Evolutionary conservation across 2,113 vertebrate species (phyloP).

Genomic region (Melanocharis versteri): DNA sequence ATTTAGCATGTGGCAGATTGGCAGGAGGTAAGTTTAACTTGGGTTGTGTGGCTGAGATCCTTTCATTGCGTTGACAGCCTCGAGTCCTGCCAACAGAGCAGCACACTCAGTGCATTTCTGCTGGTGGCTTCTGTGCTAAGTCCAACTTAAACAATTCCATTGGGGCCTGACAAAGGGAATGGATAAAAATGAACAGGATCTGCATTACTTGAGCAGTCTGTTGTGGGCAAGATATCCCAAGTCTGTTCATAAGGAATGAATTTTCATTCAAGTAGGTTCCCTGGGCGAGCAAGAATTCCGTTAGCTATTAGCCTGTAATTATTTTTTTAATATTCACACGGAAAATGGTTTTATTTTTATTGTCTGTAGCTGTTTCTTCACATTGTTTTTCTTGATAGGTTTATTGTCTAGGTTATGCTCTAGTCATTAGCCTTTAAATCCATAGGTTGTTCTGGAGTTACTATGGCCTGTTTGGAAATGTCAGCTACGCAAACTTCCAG

Average conservation of each 20-base stretch:
- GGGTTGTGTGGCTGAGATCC: not conserved
- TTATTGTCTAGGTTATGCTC: not conserved
- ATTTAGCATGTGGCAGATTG: conserved; percentile 26
- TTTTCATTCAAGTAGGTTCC: not conserved
- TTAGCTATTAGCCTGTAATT: not conserved
- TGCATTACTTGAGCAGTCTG: not conserved
- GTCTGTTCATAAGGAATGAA: not conserved
- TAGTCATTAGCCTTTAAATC: not conserved
- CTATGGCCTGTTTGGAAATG: not conserved
- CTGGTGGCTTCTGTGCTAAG: not conserved
- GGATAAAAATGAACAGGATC: not conserved
- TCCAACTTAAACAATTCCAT: not conserved
- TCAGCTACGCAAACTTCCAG: not conserved
- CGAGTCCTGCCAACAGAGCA: not conserved
- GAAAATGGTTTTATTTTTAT: not conserved
- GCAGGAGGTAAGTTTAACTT: conserved; percentile 36
- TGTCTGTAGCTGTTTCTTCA: not conserved
- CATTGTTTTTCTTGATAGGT: not conserved
- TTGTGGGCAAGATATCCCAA: not conserved
- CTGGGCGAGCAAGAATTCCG: not conserved
- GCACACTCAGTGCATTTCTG: not conserved
- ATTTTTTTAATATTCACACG: not conserved
- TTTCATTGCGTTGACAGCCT: not conserved
- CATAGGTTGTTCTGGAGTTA: not conserved
- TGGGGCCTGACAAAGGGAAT: not conserved